Evolutionary conservation across 2,113 vertebrate genomes (phyloP).

Genomic region (Plestiodon gilberti): DNA sequence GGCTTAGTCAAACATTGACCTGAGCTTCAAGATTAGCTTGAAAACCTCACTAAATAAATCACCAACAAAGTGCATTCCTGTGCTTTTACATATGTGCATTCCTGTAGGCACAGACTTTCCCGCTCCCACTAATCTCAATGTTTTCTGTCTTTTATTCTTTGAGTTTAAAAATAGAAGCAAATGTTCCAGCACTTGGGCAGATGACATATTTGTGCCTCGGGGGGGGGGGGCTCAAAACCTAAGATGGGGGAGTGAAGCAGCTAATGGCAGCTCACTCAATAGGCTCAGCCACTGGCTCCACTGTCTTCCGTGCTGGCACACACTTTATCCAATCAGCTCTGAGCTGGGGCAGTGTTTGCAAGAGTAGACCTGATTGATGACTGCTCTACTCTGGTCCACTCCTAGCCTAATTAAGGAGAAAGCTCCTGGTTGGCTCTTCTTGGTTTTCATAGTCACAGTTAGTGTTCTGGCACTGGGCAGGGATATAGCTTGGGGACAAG

Average conservation of each 20-base stretch:
- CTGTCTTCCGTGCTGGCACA: neutral
- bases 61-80: neutral
- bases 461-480: neutral
- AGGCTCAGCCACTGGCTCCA: neutral
- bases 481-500: neutral
- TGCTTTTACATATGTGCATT: neutral
- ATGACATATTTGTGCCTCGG: neutral
- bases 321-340: neutral
- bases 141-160: neutral
- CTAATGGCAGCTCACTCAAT: neutral
- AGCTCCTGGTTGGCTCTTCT: too few relatives aligned
- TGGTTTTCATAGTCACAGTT: neutral
- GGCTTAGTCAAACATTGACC: neutral
- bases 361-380: neutral
- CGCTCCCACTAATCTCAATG: neutral
- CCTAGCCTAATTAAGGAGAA: neutral
- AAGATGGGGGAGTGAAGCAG: neutral
- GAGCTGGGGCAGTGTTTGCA: neutral
- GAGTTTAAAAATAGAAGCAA: neutral
- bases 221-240: neutral
- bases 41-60: conserved; percentile 25
- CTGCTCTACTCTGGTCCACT: neutral
- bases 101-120: neutral
- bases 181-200: neutral
- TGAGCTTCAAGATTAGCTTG: neutral